Percentiles rank a stretch among this genome's conserved stretches.
These are phyloP conservation scores for Dasysyrphus albostriatus DNA, from an alignment of 2,888 invertebrate genomes.

Conservation along the genomic window DNA sequence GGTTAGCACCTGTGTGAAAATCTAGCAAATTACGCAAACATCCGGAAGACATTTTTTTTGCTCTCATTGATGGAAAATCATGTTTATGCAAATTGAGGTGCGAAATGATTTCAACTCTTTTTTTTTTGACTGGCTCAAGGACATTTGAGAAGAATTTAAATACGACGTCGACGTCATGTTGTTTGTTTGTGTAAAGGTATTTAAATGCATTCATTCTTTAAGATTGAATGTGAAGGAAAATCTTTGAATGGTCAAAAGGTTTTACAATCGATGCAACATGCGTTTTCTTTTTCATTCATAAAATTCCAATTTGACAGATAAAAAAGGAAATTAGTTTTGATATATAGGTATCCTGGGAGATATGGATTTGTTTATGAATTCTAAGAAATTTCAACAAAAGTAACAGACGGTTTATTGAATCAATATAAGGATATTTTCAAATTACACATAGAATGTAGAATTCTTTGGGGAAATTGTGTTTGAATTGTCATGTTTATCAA, in stretches of 20 bases:
- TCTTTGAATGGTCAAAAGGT: constrained; percentile 44
- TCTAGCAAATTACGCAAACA: constrained; percentile 58
- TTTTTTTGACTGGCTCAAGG: constrained; percentile 21
- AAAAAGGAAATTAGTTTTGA: constrained; percentile 25
- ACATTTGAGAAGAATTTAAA: constrained; percentile 12
- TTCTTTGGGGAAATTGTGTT: constrained; percentile 1
- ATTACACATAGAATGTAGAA: too few species aligned
- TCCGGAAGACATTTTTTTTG: constrained; percentile 48
- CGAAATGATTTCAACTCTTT: constrained; percentile 34
- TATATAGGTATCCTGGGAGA: constrained; percentile 53
- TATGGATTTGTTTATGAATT: constrained; percentile 53
- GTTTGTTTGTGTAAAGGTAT: not conserved
- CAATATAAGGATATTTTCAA: not conserved
- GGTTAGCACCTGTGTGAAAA: constrained; percentile 55
- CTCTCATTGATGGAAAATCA: constrained; percentile 2
- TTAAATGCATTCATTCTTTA: constrained; percentile 21
- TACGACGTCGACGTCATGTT: not conserved
- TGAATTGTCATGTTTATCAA: not conserved
- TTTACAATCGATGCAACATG: constrained; percentile 43
- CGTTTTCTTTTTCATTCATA: constrained; percentile 54
- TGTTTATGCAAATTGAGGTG: constrained; percentile 57
- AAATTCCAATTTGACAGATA: constrained; percentile 51
- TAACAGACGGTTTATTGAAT: not conserved
- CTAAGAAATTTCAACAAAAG: constrained; percentile 34
- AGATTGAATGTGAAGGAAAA: constrained; percentile 24